Percentiles rank a stretch among this genome's conserved stretches.
Evolutionary conservation across 2,888 invertebrate genomes (phyloP).

Genomic region (Dendrolimus houi): DNA sequence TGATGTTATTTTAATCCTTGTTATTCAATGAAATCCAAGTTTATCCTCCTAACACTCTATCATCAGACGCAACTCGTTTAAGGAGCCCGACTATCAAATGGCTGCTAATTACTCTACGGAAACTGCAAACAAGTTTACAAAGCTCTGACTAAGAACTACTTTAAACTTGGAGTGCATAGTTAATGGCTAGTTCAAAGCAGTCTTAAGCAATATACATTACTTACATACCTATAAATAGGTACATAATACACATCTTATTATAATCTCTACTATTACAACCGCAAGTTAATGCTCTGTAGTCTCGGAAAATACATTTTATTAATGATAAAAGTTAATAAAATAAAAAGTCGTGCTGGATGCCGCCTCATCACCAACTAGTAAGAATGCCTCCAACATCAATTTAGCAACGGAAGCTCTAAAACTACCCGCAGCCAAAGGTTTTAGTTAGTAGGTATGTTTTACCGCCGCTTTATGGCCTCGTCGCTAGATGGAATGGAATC

Average conservation of each 20-base stretch:
- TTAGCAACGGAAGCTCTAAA: conserved; percentile 72
- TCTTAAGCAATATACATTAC: not conserved
- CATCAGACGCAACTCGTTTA: too few species aligned
- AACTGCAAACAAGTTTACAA: not conserved
- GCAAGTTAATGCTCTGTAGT: not conserved
- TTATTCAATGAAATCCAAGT: too few species aligned
- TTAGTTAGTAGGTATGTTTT: conserved; percentile 62
- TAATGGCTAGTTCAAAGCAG: not conserved
- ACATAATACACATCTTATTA: not conserved
- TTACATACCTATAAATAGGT: not conserved
- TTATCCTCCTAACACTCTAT: too few species aligned
- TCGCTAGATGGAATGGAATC: conserved; percentile 64
- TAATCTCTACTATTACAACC: not conserved
- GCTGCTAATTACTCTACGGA: not conserved
- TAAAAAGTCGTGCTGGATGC: not conserved
- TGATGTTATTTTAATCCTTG: too few species aligned
- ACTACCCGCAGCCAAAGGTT: conserved; percentile 52
- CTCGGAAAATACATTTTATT: not conserved
- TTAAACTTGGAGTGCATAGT: not conserved
- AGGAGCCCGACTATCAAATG: too few species aligned
- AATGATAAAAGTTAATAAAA: not conserved
- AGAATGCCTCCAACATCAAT: conserved; percentile 63
- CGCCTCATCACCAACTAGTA: conserved; percentile 32
- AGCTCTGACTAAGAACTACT: not conserved
- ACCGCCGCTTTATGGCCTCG: conserved; percentile 54